A percentile compares a stretch with the other conserved stretches of the same genome.
These are phyloP conservation scores for Tridacna crocea DNA, from an alignment of 2,888 invertebrate species.

Conservation along the genomic window DNA sequence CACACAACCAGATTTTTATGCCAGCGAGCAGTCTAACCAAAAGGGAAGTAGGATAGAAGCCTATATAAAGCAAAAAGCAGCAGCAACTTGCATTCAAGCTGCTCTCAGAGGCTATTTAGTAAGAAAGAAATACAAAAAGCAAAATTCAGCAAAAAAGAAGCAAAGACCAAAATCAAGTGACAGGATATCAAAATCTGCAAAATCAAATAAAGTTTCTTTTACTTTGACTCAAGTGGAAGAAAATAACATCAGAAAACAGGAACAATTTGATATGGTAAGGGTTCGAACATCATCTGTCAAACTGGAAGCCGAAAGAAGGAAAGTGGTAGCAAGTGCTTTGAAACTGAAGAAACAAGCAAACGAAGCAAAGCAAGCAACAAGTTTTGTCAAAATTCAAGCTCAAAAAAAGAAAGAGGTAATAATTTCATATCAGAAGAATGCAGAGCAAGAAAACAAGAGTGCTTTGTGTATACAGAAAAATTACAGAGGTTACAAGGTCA, in stretches of 20 bases:
- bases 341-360: conserved; percentile 33
- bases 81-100: conserved; percentile 50
- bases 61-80: conserved; percentile 47
- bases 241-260: conserved; percentile 3
- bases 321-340: conserved; percentile 42
- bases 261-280: conserved; percentile 22
- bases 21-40: not conserved
- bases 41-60: conserved; percentile 42
- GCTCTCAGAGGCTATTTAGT: conserved; percentile 38
- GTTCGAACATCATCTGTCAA: conserved; percentile 56
- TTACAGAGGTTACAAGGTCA: conserved; percentile 51
- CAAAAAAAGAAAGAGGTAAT: conserved; percentile 26
- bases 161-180: not conserved
- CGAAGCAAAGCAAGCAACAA: conserved; percentile 29
- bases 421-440: not conserved
- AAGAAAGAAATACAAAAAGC: conserved; percentile 4
- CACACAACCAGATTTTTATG: conserved; percentile 39
- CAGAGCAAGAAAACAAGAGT: conserved; percentile 19
- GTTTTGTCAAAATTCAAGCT: conserved; percentile 35
- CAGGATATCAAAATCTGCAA: conserved; percentile 12
- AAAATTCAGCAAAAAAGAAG: not conserved
- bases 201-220: conserved; percentile 20
- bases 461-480: conserved; percentile 51
- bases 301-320: conserved; percentile 55
- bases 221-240: conserved; percentile 8